Conservation (phyloP, 2,797 vertebrate genomes). For the Leuciscus waleckii region DNA sequence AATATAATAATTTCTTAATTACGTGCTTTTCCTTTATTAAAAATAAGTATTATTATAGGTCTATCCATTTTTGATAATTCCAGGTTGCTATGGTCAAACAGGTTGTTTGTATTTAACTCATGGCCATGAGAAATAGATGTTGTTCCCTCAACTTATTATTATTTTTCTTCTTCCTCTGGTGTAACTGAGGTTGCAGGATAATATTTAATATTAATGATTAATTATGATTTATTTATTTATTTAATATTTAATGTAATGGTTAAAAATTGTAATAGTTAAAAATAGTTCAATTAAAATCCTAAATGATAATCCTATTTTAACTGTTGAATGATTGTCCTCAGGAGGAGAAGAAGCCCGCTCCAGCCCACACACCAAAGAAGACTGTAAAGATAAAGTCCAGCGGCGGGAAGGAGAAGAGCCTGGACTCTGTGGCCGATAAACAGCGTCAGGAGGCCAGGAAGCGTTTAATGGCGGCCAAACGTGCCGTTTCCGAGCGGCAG, state of each 20-base stretch:
- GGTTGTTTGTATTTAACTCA: no score
- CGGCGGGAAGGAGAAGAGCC: conserved; percentile 54
- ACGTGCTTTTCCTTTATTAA: no score
- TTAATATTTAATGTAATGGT: no score
- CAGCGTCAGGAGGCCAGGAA: conserved; percentile 97
- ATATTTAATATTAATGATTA: neutral
- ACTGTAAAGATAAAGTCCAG: conserved; percentile 91
- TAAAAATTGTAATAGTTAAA: no score
- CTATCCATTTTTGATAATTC: no score
- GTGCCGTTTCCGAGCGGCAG: conserved; percentile 94
- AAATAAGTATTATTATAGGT: no score
- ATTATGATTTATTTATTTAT: neutral
- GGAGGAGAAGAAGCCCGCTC: conserved; percentile 94
- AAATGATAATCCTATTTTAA: neutral
- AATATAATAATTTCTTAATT: no score
- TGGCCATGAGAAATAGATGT: no score
- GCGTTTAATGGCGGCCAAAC: conserved; percentile 95
- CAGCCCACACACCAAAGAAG: conserved; percentile 95
- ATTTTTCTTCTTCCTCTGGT: neutral
- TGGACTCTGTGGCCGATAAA: conserved; percentile 75
- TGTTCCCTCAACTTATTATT: no score
- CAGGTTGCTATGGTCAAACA: no score
- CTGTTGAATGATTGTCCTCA: neutral
- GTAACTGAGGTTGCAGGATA: neutral
- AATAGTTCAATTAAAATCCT: no score